Base-by-base conservation (phyloP, 2,888 invertebrate genomes). In the Aphidoletes aphidimyza region DNA sequence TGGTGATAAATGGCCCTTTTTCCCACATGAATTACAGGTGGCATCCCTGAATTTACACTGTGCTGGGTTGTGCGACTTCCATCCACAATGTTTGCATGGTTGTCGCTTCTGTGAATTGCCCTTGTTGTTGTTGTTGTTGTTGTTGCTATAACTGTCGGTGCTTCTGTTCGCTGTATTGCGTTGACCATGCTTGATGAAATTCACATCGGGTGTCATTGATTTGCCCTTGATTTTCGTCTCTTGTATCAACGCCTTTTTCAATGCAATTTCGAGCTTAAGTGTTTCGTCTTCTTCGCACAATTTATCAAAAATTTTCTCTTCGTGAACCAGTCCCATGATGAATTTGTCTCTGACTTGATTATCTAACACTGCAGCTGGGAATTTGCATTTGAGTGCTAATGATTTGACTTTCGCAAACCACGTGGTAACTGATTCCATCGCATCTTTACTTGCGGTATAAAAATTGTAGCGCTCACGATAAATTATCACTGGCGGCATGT, bases 1-100 rank as follows among this genome's bases (percentile, higher is more conserved):
- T 59, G 85, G 78, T 17, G 84, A 59, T 0, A 85, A 47, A 39
- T 85, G 85, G 22, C 85, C 85, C 14, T 30, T n/a, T 5, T 78
- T 36, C 0, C 81, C 39, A 84, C 85, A 85, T 30, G 54, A 42
- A 14, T 36, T 83, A 84, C 85, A 85, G 6, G 84, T 59, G 14
- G 34, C 30, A 22, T 84, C 47, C 17, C 39, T 84, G 26, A 85
- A 85, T 37, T 59, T 69, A 47, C 85, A 85, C 17, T 39, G 6
- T 22, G 39, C 42, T n/a, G 84, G 5, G 22, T 19, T 34, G 22
- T 84, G 84, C 1, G 11, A 22, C 14, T 49, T 84, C 84, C 84
- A 84, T 8, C 84, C 84, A 34, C 84, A 84, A 22, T 84, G 84
- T 22, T 3, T 9, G 17, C 84, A 84, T 11, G 39, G 26, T 2